Evolutionary conservation across 2,888 invertebrate species (phyloP).

Genomic region (Fabriciana adippe): DNA sequence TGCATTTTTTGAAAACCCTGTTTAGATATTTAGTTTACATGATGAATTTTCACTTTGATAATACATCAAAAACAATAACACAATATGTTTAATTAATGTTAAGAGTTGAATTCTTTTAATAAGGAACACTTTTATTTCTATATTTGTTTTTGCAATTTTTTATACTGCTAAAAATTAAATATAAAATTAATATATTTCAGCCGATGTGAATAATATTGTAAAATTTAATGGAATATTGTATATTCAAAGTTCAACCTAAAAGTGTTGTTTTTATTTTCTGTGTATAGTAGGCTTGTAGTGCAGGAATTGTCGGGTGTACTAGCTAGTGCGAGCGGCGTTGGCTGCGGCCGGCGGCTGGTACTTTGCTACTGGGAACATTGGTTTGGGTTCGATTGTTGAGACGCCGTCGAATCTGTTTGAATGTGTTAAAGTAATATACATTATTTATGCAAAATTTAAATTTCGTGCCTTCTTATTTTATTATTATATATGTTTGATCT

Average conservation of each 20-base stretch:
- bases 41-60: slow-evolving; percentile 3
- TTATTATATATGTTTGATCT: no score
- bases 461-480: no score
- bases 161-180: no score
- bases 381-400: slow-evolving; percentile 63
- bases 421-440: neutral
- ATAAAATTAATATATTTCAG: no score
- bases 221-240: no score
- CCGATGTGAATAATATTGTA: no score
- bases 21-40: neutral
- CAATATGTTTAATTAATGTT: neutral
- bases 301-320: slow-evolving; percentile 38
- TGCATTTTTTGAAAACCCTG: slow-evolving; percentile 5
- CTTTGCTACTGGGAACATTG: slow-evolving; percentile 65
- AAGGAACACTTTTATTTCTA: neutral
- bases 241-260: no score
- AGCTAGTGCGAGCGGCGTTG: slow-evolving; percentile 48
- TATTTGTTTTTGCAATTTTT: no score
- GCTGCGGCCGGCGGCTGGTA: slow-evolving; percentile 55
- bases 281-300: neutral
- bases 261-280: neutral
- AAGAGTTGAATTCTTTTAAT: neutral
- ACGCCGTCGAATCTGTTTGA: slow-evolving; percentile 66
- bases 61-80: neutral
- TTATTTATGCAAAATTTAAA: neutral